Percentiles rank a stretch among this genome's conserved stretches.
Evolutionary conservation across 2,113 vertebrate genomes (phyloP).

Genomic region (Melanotaenia duboulayi): DNA sequence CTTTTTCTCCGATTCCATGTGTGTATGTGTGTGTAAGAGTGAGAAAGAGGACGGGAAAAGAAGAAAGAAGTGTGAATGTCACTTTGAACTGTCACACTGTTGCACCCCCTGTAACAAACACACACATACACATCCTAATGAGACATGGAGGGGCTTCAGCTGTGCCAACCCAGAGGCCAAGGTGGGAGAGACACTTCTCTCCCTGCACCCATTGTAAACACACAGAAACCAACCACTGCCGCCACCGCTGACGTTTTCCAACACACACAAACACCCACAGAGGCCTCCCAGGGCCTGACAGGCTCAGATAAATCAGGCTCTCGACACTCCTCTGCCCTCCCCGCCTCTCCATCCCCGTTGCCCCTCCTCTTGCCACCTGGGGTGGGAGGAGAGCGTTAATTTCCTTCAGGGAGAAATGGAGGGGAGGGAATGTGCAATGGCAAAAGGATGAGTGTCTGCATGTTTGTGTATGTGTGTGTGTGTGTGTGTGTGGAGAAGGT

Average conservation of each 20-base stretch:
- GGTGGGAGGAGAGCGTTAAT: conserved; percentile 87
- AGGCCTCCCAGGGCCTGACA: conserved; percentile 89
- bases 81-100: conserved; percentile 87
- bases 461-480: conserved; percentile 24
- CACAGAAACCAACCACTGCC: conserved; percentile 28
- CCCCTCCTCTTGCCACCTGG: conserved; percentile 84
- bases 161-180: conserved; percentile 87
- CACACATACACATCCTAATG: conserved; percentile 81
- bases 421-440: conserved; percentile 51
- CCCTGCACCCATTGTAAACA: conserved; percentile 73
- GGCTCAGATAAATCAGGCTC: conserved; percentile 90
- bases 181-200: conserved; percentile 84
- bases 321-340: conserved; percentile 80
- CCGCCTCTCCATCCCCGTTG: conserved; percentile 79
- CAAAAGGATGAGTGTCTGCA: conserved; percentile 20
- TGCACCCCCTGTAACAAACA: conserved; percentile 54
- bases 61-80: conserved; percentile 84
- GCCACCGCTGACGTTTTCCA: neutral
- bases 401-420: conserved; percentile 84
- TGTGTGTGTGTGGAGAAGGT: conserved; percentile 25
- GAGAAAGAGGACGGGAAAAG: conserved; percentile 72
- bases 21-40: conserved; percentile 73
- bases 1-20: conserved; percentile 57
- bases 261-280: conserved; percentile 63
- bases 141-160: conserved; percentile 85